These are phyloP conservation scores for Eleutherodactylus coqui DNA, from an alignment of 2,797 vertebrate genomes.

Conservation along the genomic window DNA sequence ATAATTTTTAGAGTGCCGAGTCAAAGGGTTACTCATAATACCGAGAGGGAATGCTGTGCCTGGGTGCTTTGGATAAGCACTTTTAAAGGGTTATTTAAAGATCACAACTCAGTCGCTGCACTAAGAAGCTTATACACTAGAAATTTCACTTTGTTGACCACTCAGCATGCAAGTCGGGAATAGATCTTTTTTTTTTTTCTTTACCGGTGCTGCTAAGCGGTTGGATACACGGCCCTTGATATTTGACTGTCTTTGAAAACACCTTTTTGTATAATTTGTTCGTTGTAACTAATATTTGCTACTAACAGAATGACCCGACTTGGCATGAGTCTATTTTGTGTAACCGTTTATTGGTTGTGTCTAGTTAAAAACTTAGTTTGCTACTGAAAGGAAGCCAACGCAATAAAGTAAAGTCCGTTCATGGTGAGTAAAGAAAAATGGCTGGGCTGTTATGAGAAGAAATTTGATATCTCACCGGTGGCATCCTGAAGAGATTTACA, in stretches of 20 bases:
- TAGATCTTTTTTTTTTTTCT: slow-evolving; percentile 28
- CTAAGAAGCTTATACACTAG: slow-evolving; percentile 58
- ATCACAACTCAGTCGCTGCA: slow-evolving; percentile 54
- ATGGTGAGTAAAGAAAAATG: too few relatives aligned
- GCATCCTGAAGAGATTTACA: too few relatives aligned
- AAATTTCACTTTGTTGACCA: slow-evolving; percentile 60
- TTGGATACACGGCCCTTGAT: slow-evolving; percentile 26
- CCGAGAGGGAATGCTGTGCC: slow-evolving; percentile 42
- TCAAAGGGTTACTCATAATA: slow-evolving; percentile 33
- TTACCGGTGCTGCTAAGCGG: background rate
- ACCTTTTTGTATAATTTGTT: slow-evolving; percentile 32
- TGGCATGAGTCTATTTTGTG: too few relatives aligned
- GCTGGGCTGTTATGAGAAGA: too few relatives aligned
- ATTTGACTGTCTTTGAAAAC: slow-evolving; percentile 12
- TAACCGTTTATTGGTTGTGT: too few relatives aligned
- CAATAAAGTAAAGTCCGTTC: too few relatives aligned
- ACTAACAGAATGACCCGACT: too few relatives aligned
- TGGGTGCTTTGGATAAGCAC: slow-evolving; percentile 62
- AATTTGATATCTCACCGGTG: too few relatives aligned
- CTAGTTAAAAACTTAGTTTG: too few relatives aligned
- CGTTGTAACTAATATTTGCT: background rate
- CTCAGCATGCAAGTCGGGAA: slow-evolving; percentile 46
- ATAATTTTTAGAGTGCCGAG: slow-evolving; percentile 44
- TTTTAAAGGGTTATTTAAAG: slow-evolving; percentile 65
- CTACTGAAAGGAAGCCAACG: too few relatives aligned